Percentiles rank a stretch among this genome's conserved stretches.
phyloP scores from a whole-genome alignment of 2,797 vertebrate species.

The Aldrovandia affinis region DNA sequence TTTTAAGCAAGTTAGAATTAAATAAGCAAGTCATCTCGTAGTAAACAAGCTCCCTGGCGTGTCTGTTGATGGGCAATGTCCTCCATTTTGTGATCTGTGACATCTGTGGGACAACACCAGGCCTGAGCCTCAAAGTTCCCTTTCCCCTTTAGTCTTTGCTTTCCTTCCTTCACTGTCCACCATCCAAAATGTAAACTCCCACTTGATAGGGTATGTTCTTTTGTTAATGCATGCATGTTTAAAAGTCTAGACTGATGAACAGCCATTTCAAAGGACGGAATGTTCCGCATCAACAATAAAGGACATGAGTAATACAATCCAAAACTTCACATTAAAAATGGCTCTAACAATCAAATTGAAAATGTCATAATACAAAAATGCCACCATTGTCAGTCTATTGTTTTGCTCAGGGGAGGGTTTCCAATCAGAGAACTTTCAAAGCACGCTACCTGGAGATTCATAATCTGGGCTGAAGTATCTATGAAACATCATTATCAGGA shows the following conservation, averaged over 20 bases:
- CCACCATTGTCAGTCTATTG: too few species aligned
- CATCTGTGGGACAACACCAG: neutral
- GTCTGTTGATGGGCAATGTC: neutral
- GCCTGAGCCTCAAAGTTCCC: neutral
- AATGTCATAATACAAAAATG: too few species aligned
- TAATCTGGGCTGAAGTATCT: neutral
- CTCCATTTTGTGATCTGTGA: neutral
- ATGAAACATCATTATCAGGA: neutral
- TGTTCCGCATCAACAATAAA: neutral
- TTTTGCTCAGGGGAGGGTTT: too few species aligned
- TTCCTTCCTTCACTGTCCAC: neutral
- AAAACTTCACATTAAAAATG: neutral
- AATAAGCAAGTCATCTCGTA: neutral
- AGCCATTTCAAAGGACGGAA: neutral
- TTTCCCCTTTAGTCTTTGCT: neutral
- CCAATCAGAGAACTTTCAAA: neutral
- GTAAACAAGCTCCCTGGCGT: neutral
- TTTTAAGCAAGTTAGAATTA: neutral
- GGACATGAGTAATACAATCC: neutral
- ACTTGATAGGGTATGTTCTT: neutral
- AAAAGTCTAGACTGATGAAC: neutral
- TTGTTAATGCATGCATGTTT: neutral
- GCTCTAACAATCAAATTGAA: neutral
- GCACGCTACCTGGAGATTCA: neutral
- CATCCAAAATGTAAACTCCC: neutral